Evolutionary conservation across 2,113 vertebrate genomes (phyloP), one percentile per base, ranked within the genome.

Genomic region (Myiozetetes cayanensis): DNA sequence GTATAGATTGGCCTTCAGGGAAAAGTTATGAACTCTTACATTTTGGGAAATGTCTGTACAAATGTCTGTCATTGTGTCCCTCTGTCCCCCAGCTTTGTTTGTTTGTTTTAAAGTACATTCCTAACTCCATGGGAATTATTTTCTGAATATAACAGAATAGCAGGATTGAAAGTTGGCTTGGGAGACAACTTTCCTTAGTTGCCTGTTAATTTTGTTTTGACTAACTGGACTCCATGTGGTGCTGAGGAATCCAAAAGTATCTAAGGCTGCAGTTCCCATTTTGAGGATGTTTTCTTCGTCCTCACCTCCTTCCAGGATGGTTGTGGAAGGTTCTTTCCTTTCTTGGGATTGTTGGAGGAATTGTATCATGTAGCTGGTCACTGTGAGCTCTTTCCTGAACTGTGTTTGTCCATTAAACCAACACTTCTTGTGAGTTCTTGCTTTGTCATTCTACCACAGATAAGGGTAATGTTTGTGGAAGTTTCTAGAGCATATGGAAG

Each of bases 91-190:
- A 44, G 46, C 65, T 82, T 87, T 95, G 61, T 92, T 96, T 94
- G 50, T 94, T 96, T 96, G 80, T 68, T 96, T 97, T 93, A 62
- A 82, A 91, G 47, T 82, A 49, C 81, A 89, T 82, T 91, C 87
- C 91, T 70, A 79, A 62, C 89, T 96, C 55, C 59, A 47, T 91
- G 89, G 82, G 79, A 96, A 67, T 86, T 90, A 46, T 81, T 86
- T 95, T 96, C 49, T 77, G 78, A 58, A 23, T 66, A 9, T 65
- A 89, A 46, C 28, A 62, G 66, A 93, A 77, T 24, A 85, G 67
- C 56, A 56, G 75, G 62, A 67, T 90, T 86, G 55, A 74, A 93
- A 89, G 39, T 74, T 94, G 80, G 30, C 68, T 92, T 81, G 39
- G 33, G 68, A 92, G 55, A 88, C 35, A 67, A 41, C 72, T 96